Percentiles rank a stretch among this genome's conserved stretches.
Conservation (phyloP, 2,113 vertebrate genomes). For the Bos javanicus region DNA sequence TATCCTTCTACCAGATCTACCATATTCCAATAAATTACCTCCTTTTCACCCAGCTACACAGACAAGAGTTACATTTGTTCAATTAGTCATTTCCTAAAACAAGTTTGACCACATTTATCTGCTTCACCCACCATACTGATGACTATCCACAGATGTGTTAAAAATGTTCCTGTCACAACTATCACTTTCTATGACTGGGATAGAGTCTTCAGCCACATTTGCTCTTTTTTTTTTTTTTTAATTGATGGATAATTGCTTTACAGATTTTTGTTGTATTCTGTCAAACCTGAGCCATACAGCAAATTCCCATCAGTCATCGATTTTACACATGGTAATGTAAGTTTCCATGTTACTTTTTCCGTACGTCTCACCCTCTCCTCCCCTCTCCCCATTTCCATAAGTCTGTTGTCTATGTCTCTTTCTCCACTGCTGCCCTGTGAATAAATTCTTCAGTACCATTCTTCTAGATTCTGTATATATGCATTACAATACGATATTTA, state of each 20-base stretch:
- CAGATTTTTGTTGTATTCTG: neutral
- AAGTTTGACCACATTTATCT: neutral
- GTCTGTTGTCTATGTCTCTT: neutral
- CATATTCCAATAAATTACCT: neutral
- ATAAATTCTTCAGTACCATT: neutral
- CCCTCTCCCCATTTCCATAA: neutral
- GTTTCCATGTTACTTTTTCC: neutral
- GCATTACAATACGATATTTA: accelerated
- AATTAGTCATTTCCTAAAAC: neutral
- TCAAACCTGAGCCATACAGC: neutral
- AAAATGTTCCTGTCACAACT: neutral
- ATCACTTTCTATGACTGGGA: neutral
- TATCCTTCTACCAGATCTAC: neutral
- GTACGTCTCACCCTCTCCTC: neutral
- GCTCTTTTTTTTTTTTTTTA: neutral
- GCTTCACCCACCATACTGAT: neutral
- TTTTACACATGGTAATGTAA: neutral
- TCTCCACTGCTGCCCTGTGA: neutral
- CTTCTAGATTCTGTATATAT: neutral
- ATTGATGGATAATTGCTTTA: neutral
- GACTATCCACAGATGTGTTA: neutral
- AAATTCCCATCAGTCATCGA: accelerated
- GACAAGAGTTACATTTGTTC: neutral
- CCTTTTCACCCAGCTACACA: neutral
- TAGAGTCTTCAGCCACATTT: accelerated